A percentile compares a stretch with the other conserved stretches of the same genome.
Evolutionary conservation across 1,140 invertebrate species (phyloP).

Genomic region (Aricia agestis): DNA sequence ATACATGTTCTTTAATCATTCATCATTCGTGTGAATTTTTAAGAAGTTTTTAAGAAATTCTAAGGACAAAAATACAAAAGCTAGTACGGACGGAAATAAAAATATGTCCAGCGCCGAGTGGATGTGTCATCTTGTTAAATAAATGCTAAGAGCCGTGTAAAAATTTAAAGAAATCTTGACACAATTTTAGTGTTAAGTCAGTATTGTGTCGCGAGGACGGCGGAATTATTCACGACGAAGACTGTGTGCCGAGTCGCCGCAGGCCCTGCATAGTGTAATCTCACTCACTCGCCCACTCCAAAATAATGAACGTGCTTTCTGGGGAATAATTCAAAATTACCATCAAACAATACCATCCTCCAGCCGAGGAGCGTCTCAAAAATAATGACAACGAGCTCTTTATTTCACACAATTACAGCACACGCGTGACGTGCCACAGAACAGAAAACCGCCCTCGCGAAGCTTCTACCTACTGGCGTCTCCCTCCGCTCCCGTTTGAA

Average conservation of each 20-base stretch:
- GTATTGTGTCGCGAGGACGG: conserved; percentile 42
- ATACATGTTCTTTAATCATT: no score
- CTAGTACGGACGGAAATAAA: background rate
- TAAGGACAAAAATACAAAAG: background rate
- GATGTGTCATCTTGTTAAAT: conserved; percentile 15
- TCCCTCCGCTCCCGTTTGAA: background rate
- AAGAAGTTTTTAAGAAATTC: no score
- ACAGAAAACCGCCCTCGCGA: conserved; percentile 27
- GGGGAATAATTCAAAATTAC: conserved; percentile 50
- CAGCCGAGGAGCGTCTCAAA: conserved; percentile 45
- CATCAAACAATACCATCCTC: conserved; percentile 46
- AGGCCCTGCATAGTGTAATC: conserved; percentile 47
- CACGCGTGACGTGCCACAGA: conserved; percentile 41
- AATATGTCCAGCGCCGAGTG: background rate
- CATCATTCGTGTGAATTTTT: no score
- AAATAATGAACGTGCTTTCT: conserved; percentile 47
- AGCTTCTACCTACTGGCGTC: conserved; percentile 28
- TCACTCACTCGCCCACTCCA: conserved; percentile 40
- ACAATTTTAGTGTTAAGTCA: conserved; percentile 50
- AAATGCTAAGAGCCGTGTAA: conserved; percentile 17
- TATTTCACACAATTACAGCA: conserved; percentile 70
- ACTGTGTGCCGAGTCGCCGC: conserved; percentile 43
- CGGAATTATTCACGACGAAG: conserved; percentile 50
- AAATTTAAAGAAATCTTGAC: conserved; percentile 48
- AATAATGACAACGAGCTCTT: conserved; percentile 70